A percentile compares a stretch with the other conserved stretches of the same genome.
phyloP scores from a whole-genome alignment of 2,113 vertebrate species.

The Glaucidium brasilianum region DNA sequence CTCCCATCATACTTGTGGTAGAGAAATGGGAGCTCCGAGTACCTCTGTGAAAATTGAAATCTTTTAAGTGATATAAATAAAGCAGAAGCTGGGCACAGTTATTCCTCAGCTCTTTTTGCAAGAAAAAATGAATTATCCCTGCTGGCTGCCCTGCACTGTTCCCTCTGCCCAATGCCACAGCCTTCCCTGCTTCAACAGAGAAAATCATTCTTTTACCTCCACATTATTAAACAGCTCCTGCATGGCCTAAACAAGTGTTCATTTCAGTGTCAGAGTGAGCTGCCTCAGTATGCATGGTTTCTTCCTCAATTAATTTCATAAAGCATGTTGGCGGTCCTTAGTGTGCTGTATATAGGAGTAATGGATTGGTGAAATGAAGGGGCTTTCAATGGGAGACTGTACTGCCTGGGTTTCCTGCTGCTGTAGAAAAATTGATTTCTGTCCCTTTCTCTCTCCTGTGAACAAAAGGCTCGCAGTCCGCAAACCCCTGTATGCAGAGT shows the following conservation, averaged over 20 bases:
- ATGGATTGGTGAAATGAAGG: background rate
- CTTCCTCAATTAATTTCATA: constrained; percentile 5
- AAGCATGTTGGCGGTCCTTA: background rate
- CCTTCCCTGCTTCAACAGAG: background rate
- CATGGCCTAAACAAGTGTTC: background rate
- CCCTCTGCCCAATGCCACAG: background rate
- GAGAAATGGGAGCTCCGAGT: background rate
- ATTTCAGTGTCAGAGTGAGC: background rate
- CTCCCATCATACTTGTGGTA: rapidly evolving
- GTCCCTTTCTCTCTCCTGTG: background rate
- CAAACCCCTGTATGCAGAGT: background rate
- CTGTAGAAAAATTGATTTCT: background rate
- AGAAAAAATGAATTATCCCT: background rate
- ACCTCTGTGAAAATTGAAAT: background rate
- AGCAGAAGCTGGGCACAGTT: background rate
- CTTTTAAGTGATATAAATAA: background rate
- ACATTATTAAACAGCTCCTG: background rate
- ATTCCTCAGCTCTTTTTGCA: background rate
- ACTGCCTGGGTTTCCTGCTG: background rate
- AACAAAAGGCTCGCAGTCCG: background rate
- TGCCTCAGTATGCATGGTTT: background rate
- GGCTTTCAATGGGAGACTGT: background rate
- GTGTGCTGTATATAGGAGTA: background rate
- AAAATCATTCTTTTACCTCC: background rate
- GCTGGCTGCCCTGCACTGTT: background rate